Conservation (phyloP, 2,888 invertebrate species). For the Melanargia galathea region DNA sequence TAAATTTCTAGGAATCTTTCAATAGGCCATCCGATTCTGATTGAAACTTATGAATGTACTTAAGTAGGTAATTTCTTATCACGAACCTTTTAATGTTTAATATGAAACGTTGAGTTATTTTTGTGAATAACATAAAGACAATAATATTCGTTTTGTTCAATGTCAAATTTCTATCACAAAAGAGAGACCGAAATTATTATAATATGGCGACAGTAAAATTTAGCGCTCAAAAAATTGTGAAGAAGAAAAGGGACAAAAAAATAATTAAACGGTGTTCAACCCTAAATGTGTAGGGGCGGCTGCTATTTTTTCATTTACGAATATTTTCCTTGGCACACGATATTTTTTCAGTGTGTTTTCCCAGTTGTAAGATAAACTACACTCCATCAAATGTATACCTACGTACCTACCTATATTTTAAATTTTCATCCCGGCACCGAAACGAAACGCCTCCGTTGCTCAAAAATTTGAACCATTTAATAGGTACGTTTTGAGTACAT, state of each 20-base stretch:
- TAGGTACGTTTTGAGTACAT: constrained; percentile 14
- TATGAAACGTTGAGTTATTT: too few species aligned
- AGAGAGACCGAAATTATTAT: too few species aligned
- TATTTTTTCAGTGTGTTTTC: constrained; percentile 80
- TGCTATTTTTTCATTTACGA: constrained; percentile 82
- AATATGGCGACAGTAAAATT: too few species aligned
- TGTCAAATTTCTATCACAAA: too few species aligned
- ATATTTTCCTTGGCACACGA: constrained; percentile 80
- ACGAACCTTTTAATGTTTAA: too few species aligned
- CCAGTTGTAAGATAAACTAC: constrained; percentile 81
- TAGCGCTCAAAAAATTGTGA: too few species aligned
- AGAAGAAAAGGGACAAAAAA: background rate
- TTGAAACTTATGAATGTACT: too few species aligned
- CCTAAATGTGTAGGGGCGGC: constrained; percentile 57
- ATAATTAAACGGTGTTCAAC: constrained; percentile 46
- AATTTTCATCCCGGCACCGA: constrained; percentile 47
- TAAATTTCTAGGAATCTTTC: too few species aligned
- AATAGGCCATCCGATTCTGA: too few species aligned
- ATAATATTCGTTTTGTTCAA: too few species aligned
- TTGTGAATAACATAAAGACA: too few species aligned
- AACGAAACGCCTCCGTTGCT: constrained; percentile 24
- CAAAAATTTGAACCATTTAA: constrained; percentile 17
- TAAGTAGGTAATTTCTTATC: too few species aligned
- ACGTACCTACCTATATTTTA: constrained; percentile 61
- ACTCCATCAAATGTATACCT: constrained; percentile 79